Conservation (phyloP, 2,797 vertebrate genomes). For the Agapornis canus region DNA sequence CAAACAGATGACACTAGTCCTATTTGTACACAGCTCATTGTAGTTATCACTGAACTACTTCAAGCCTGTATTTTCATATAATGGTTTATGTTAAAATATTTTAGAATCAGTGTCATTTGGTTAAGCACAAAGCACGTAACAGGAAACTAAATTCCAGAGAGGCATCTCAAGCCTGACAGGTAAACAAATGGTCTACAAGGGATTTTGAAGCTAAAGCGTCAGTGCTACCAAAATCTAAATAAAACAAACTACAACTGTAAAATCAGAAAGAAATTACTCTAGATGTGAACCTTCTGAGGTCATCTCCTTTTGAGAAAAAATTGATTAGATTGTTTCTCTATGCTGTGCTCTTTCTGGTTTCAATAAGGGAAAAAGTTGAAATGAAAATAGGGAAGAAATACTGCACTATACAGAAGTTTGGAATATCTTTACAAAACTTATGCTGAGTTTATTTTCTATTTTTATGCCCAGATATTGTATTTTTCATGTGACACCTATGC, state of each 20-base stretch:
- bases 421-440: neutral
- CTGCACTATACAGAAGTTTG: neutral
- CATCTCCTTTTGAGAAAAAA: neutral
- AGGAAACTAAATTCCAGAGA: neutral
- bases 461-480: conserved; percentile 1
- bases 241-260: neutral
- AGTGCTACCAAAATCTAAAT: neutral
- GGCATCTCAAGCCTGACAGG: neutral
- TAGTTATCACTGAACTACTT: neutral
- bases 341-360: neutral
- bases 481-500: neutral
- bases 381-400: neutral
- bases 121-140: neutral
- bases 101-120: neutral
- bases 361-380: neutral
- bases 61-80: neutral
- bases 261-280: neutral
- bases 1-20: neutral
- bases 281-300: neutral
- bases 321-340: neutral
- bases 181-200: neutral
- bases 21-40: neutral
- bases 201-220: neutral
- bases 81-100: neutral
- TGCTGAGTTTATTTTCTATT: neutral